These are phyloP conservation scores for Reticulitermes lucifugus DNA, from an alignment of 2,888 invertebrate genomes.

Conservation along the genomic window DNA sequence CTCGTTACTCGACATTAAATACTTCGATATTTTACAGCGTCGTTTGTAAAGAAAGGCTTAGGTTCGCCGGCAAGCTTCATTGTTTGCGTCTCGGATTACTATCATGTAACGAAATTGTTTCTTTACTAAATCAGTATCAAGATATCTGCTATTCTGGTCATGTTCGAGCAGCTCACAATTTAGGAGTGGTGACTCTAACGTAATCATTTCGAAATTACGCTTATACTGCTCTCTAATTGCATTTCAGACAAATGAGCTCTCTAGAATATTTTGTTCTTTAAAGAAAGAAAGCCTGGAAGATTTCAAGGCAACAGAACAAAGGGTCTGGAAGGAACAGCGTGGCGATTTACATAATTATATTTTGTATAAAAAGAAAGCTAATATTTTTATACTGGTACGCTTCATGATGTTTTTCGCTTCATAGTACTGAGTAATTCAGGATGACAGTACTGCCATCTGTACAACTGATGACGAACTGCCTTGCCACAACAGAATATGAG, in stretches of 20 bases:
- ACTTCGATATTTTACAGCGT: too few species aligned
- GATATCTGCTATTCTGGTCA: background rate
- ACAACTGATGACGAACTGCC: too few species aligned
- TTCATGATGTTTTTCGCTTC: too few species aligned
- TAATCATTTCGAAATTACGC: background rate
- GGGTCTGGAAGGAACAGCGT: background rate
- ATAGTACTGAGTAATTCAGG: too few species aligned
- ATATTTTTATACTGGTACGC: background rate
- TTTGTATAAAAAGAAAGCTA: background rate
- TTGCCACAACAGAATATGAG: too few species aligned
- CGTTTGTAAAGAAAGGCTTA: too few species aligned
- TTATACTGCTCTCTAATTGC: background rate
- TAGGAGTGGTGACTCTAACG: background rate
- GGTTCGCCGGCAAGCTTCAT: too few species aligned
- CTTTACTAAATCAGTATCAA: too few species aligned
- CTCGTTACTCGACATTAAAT: too few species aligned
- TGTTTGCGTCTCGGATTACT: too few species aligned
- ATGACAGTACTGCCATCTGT: too few species aligned
- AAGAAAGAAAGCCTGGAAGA: background rate
- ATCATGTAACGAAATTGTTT: too few species aligned
- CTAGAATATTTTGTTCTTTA: background rate
- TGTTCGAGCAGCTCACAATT: background rate
- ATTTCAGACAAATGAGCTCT: constrained; percentile 6
- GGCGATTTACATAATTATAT: background rate
- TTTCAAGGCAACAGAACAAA: background rate